Evolutionary conservation across 2,888 invertebrate species (phyloP).

Genomic region (Fragum sueziense): DNA sequence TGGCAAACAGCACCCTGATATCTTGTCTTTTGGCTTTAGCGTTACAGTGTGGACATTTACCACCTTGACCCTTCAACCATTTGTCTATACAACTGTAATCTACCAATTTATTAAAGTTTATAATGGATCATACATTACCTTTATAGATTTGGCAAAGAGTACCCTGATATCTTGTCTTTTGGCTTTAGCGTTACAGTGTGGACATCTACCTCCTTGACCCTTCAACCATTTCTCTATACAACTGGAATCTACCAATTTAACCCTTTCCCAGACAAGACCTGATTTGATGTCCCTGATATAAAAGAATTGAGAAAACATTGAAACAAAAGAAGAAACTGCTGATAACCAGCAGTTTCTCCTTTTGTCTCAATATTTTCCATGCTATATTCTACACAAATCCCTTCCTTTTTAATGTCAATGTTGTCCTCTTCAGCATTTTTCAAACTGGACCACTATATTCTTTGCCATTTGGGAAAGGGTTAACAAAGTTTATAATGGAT

Average conservation of each 20-base stretch:
- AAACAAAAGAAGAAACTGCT: no score
- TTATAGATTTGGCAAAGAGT: conserved; percentile 89
- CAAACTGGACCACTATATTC: no score
- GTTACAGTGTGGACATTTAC: conserved; percentile 94
- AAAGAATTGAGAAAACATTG: no score
- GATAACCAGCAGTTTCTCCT: no score
- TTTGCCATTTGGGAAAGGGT: neutral
- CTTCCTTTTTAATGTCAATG: no score
- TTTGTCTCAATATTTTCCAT: no score
- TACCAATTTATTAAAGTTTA: no score
- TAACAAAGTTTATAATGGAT: neutral
- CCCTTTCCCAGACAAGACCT: no score
- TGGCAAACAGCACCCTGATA: conserved; percentile 91
- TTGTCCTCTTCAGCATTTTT: no score
- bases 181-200: conserved; percentile 93
- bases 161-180: conserved; percentile 87
- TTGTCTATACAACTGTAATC: conserved; percentile 87
- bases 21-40: conserved; percentile 87
- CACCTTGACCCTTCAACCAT: conserved; percentile 87
- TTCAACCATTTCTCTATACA: conserved; percentile 91
- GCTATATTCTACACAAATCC: no score
- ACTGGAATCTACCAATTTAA: conserved; percentile 61
- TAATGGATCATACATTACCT: conserved; percentile 79
- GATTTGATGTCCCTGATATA: no score
- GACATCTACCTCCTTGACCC: conserved; percentile 87